phyloP scores from a whole-genome alignment of 2,888 invertebrate species.

The Mythimna albipuncta region DNA sequence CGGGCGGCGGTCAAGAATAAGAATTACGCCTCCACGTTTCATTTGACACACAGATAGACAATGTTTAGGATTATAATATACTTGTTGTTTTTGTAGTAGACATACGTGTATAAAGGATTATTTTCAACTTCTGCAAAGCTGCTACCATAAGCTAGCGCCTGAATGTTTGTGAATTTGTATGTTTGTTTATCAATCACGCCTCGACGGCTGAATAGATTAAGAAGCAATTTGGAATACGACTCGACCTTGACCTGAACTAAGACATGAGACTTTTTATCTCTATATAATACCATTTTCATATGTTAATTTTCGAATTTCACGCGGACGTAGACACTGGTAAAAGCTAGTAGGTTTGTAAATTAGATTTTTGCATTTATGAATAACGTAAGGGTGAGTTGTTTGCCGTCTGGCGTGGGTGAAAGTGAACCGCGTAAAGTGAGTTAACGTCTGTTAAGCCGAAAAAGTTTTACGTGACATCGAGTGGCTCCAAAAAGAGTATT shows the following conservation, averaged over 20 bases:
- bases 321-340: not conserved
- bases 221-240: not conserved
- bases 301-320: not conserved
- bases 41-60: too few relatives aligned
- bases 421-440: conserved; percentile 12
- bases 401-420: conserved; percentile 12
- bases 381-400: conserved; percentile 19
- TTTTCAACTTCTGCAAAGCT: too few relatives aligned
- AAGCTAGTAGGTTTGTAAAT: not conserved
- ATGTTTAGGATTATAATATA: too few relatives aligned
- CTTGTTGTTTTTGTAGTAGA: too few relatives aligned
- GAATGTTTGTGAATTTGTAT: too few relatives aligned
- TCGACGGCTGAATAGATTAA: too few relatives aligned
- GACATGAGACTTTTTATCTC: not conserved
- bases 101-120: too few relatives aligned
- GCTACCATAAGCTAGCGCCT: too few relatives aligned
- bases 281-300: not conserved
- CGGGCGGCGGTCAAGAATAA: too few relatives aligned
- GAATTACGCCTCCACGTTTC: too few relatives aligned
- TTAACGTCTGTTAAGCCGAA: conserved; percentile 7
- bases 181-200: too few relatives aligned
- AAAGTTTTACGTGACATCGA: conserved; percentile 13
- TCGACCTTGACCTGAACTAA: not conserved
- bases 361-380: conserved; percentile 9
- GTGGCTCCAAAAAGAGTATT: not conserved